A percentile compares a stretch with the other conserved stretches of the same genome.
Evolutionary conservation across 1,140 invertebrate genomes (phyloP).

Genomic region (Proales similis): DNA sequence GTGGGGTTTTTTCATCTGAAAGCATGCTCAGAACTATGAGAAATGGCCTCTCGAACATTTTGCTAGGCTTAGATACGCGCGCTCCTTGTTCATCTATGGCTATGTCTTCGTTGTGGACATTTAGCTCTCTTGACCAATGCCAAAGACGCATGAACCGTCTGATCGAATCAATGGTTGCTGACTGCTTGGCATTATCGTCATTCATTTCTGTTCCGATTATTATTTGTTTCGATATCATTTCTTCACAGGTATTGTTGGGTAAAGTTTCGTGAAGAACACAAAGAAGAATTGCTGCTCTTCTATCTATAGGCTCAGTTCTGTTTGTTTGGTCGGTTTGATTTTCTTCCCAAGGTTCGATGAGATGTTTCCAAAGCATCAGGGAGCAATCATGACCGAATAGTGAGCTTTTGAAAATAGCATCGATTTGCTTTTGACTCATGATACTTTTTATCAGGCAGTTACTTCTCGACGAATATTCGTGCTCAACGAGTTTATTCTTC

Average conservation of each 20-base stretch:
- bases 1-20: conserved; percentile 44
- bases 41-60: conserved; percentile 33
- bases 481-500: no score
- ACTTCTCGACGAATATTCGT: no score
- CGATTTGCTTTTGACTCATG: background rate
- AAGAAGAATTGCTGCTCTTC: conserved; percentile 11
- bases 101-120: no score
- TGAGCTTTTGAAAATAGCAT: conserved; percentile 1
- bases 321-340: background rate
- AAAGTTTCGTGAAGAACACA: conserved; percentile 20
- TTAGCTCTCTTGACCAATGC: conserved; percentile 68
- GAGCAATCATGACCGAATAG: conserved; percentile 13
- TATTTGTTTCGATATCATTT: conserved; percentile 25
- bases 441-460: conserved; percentile 24
- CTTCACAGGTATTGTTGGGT: conserved; percentile 24
- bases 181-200: background rate
- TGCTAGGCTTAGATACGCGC: background rate
- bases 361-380: conserved; percentile 30
- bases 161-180: conserved; percentile 58
- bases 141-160: conserved; percentile 69
- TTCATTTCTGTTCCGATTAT: background rate
- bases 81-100: conserved; percentile 44
- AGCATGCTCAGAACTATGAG: background rate
- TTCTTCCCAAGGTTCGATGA: background rate
- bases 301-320: conserved; percentile 7